Conservation (phyloP, 2,888 invertebrate genomes). For the Nephrotoma appendiculata region DNA sequence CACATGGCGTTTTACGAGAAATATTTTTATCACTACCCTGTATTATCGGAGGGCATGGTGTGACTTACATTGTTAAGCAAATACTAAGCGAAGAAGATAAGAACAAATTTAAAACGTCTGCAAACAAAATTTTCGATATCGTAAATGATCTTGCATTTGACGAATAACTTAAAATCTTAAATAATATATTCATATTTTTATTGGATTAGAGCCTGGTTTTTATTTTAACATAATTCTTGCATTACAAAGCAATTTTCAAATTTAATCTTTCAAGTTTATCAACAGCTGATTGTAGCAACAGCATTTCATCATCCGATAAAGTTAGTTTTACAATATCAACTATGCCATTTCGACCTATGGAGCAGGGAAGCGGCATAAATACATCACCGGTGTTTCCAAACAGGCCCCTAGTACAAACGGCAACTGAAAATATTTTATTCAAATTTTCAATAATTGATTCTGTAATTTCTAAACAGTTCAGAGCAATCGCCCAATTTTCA, state of each 20-base stretch:
- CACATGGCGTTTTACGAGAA: constrained; percentile 55
- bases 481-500: not conserved
- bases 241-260: not conserved
- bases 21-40: constrained; percentile 68
- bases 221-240: not conserved
- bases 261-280: not conserved
- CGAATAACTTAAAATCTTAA: no score
- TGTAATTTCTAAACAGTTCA: not conserved
- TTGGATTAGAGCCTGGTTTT: no score
- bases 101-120: constrained; percentile 41
- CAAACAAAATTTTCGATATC: constrained; percentile 39
- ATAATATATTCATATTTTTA: no score
- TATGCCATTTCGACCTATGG: not conserved
- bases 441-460: not conserved
- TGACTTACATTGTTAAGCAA: constrained; percentile 48
- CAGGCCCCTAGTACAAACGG: not conserved
- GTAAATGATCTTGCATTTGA: constrained; percentile 23
- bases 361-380: not conserved
- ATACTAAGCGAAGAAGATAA: constrained; percentile 43
- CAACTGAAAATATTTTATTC: not conserved
- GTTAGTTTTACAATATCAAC: not conserved
- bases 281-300: not conserved
- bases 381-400: not conserved
- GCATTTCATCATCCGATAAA: not conserved
- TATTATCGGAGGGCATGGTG: constrained; percentile 45